Percentiles rank a stretch among this genome's conserved stretches.
Conservation (phyloP, 2,888 invertebrate species). For the Caprella mutica region DNA sequence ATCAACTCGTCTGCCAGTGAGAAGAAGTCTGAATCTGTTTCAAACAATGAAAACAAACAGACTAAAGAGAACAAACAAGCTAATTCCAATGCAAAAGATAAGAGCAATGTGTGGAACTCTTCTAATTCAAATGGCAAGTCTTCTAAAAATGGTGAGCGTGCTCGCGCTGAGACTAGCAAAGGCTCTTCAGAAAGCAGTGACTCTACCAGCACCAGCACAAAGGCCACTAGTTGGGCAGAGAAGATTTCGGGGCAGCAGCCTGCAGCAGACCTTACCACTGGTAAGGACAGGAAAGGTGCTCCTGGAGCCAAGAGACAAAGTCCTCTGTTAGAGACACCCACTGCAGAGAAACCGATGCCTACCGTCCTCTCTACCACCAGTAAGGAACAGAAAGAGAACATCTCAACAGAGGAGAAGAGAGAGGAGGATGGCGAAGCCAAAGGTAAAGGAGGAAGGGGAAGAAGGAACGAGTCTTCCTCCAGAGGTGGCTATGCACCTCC, state of each 20-base stretch:
- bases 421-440: neutral
- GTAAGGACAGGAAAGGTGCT: slow-evolving; percentile 7
- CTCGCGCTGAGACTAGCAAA: slow-evolving; percentile 33
- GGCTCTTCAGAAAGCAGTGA: neutral
- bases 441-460: neutral
- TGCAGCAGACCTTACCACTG: too few relatives aligned
- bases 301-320: slow-evolving; percentile 6
- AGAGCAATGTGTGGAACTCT: slow-evolving; percentile 2
- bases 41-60: neutral
- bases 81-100: neutral
- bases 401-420: too few relatives aligned
- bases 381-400: too few relatives aligned
- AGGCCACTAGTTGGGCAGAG: slow-evolving; percentile 3
- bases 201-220: neutral
- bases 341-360: neutral
- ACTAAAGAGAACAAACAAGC: neutral
- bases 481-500: neutral
- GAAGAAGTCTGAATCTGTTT: neutral
- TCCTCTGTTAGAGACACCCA: neutral
- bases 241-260: neutral
- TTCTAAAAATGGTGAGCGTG: slow-evolving; percentile 34
- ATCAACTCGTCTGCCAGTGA: neutral
- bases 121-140: neutral
- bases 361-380: too few relatives aligned
- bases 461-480: neutral